Conservation (phyloP, 1,140 invertebrate genomes). For the Batillaria attramentaria region DNA sequence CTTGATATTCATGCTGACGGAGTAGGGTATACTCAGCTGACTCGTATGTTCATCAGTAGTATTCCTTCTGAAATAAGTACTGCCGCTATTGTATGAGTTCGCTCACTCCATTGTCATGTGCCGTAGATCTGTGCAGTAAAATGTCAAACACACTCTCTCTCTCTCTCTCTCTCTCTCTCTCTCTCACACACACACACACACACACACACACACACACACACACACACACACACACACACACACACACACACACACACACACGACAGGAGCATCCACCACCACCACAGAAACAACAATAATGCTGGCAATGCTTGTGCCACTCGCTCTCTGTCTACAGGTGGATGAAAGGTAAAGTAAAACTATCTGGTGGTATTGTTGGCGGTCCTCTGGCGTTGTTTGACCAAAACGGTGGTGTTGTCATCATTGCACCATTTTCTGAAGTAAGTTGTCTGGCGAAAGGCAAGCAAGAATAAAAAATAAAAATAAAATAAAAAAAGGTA, state of each 20-base stretch:
- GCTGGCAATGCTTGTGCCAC: too few species aligned
- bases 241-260: neutral
- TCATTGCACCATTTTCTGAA: neutral
- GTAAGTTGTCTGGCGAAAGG: neutral
- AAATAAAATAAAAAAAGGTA: neutral
- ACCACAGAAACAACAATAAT: too few species aligned
- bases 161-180: too few species aligned
- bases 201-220: neutral
- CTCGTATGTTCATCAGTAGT: too few species aligned
- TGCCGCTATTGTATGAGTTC: too few species aligned
- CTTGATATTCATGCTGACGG: too few species aligned
- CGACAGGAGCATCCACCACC: neutral
- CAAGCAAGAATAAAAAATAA: neutral
- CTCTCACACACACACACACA: neutral
- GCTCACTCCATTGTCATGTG: too few species aligned
- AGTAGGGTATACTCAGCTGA: too few species aligned
- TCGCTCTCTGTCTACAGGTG: neutral
- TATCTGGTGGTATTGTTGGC: neutral
- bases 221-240: neutral
- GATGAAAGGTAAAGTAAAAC: neutral
- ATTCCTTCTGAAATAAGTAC: too few species aligned
- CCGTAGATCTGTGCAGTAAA: neutral
- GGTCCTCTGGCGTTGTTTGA: neutral
- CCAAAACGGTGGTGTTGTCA: neutral
- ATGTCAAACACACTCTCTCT: too few species aligned